Evolutionary conservation across 2,113 vertebrate genomes (phyloP).

Genomic region (Sceloporus undulatus): DNA sequence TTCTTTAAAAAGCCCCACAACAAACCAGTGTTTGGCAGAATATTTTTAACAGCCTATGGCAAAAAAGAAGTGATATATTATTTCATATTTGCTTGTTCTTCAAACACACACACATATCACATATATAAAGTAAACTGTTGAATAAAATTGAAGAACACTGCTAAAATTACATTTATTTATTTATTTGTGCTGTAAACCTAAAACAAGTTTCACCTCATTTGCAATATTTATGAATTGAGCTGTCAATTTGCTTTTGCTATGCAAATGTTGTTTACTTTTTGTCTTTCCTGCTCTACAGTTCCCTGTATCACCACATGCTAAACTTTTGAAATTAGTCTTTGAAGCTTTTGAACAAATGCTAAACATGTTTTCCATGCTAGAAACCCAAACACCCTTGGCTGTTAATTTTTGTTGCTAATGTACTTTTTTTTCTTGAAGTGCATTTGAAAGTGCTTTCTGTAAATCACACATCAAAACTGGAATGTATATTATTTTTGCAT

Average conservation of each 20-base stretch:
- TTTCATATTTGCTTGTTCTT: neutral
- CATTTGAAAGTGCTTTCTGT: constrained; percentile 41
- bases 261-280: constrained; percentile 71
- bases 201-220: constrained; percentile 51
- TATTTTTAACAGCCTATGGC: neutral
- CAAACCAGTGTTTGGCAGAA: neutral
- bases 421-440: constrained; percentile 38
- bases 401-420: constrained; percentile 66
- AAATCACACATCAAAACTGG: constrained; percentile 56
- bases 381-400: constrained; percentile 56
- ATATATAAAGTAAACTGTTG: neutral
- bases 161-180: neutral
- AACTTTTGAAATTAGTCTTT: constrained; percentile 61
- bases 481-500: constrained; percentile 42
- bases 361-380: constrained; percentile 49
- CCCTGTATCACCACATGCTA: constrained; percentile 38
- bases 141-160: neutral
- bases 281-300: constrained; percentile 63
- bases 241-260: constrained; percentile 62
- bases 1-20: neutral
- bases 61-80: constrained; percentile 6
- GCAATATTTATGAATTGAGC: constrained; percentile 65
- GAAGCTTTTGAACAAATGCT: constrained; percentile 64
- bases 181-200: constrained; percentile 40
- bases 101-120: constrained; percentile 22